phyloP scores from a whole-genome alignment of 2,113 vertebrate species.

The Cricetomys ansorgei region DNA sequence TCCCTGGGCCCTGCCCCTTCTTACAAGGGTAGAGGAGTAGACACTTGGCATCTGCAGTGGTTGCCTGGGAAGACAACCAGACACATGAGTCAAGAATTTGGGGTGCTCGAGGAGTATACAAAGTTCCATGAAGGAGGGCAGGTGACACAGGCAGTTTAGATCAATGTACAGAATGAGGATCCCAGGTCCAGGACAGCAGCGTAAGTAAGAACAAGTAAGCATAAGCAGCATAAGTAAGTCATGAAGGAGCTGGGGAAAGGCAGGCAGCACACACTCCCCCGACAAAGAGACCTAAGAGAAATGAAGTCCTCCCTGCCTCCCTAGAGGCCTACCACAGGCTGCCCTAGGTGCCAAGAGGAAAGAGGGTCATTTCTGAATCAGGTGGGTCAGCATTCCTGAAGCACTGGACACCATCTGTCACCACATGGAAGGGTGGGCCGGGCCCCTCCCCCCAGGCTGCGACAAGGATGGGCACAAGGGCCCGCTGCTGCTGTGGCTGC shows the following conservation, averaged over 20 bases:
- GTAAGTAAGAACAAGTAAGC: no score
- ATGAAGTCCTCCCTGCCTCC: not conserved
- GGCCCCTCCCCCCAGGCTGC: not conserved
- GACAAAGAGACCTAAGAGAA: no score
- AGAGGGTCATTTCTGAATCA: not conserved
- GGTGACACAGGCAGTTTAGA: not conserved
- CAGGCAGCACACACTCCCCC: not conserved
- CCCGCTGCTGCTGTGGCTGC: not conserved
- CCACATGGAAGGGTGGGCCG: no score
- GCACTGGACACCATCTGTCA: not conserved
- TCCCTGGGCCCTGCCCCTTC: not conserved
- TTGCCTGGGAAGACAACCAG: not conserved
- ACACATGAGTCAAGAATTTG: no score
- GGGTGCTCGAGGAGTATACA: not conserved
- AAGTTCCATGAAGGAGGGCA: not conserved
- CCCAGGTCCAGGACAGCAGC: not conserved
- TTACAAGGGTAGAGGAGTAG: not conserved
- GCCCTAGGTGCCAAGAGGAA: accelerated
- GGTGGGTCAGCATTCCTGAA: no score
- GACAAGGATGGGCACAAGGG: no score
- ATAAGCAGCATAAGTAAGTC: no score
- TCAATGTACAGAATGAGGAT: not conserved
- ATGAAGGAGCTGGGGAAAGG: not conserved
- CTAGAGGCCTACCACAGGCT: not conserved
- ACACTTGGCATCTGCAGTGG: not conserved